Conservation (phyloP, 2,113 vertebrate genomes). For the Pedetes capensis region DNA sequence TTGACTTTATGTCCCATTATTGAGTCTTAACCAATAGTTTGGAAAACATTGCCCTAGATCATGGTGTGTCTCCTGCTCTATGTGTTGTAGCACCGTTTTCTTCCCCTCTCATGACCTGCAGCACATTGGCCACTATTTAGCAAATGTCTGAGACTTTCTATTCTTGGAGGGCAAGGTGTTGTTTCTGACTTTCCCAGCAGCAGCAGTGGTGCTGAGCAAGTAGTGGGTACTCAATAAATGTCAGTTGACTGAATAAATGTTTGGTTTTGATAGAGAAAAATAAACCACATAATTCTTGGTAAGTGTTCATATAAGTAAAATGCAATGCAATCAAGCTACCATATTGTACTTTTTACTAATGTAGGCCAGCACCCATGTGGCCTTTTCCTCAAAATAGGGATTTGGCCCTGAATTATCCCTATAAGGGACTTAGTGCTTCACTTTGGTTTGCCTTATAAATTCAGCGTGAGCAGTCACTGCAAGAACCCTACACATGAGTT, state of each 20-base stretch:
- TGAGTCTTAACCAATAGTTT: not conserved
- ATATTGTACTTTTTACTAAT: not conserved
- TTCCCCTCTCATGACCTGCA: not conserved
- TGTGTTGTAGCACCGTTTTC: not conserved
- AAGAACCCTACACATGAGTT: not conserved
- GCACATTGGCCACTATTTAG: not conserved
- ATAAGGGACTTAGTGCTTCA: not conserved
- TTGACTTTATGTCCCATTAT: not conserved
- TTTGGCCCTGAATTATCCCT: not conserved
- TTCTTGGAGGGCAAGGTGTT: not conserved
- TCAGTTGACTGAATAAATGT: not conserved
- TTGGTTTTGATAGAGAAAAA: slow-evolving; percentile 1
- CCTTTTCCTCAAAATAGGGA: not conserved
- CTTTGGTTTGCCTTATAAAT: not conserved
- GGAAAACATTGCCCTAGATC: not conserved
- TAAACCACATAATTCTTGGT: not conserved
- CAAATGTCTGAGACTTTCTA: not conserved
- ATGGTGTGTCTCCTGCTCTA: fast-evolving
- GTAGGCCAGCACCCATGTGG: not conserved
- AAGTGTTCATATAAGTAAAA: not conserved
- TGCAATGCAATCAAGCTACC: not conserved
- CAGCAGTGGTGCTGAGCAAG: not conserved
- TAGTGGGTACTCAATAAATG: not conserved
- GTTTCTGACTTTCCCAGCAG: not conserved
- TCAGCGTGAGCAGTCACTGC: not conserved